Evolutionary conservation across 1,140 invertebrate genomes (phyloP), one percentile per base, ranked within the genome.

Genomic region (Zaprionus gabonicus): DNA sequence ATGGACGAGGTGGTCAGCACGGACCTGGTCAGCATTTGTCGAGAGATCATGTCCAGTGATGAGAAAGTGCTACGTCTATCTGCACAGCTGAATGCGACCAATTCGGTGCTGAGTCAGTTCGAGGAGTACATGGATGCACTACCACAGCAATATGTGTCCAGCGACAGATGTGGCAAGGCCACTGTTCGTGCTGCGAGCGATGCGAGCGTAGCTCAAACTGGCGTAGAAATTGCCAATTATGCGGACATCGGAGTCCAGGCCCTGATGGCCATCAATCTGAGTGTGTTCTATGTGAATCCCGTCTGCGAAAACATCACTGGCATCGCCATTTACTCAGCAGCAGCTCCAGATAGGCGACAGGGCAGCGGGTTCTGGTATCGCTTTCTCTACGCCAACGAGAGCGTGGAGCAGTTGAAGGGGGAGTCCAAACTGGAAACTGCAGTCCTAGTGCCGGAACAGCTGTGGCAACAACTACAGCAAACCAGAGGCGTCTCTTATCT

Each of bases 211-310:
- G 62, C 75, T 2, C 46, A 71, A 2, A 64, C 41, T 0, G 83
- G 64, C 1, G 78, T 92, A n/a, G 82, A 92, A 53, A 77, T 62
- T 1, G 49, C 78, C 0, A 81, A 82, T 36, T 77, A 75, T 31
- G 70, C 81, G 0, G 27, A 92, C 15, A 76, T 92, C 2, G 91
- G 91, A 0, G 83, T 92, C 0, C 78, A 78, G 12, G 88, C 76
- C 0, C 44, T 84, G 27, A 70, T 92, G 13, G 80, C 78, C 6
- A 58, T 38, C 25, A 92, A 92, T 46, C 69, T 92, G 0, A 92
- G 88, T 44, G 91, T 92, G 1, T 85, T 92, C 57, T 91, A 80
- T 68, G 55, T 90, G 27, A 88, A 91, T 63, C 87, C 91, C 5
- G 15, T 28, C 0, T 91, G 91, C 31, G 64, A 78, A 1, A 41